A percentile compares a stretch with the other conserved stretches of the same genome.
Conservation (phyloP, 2,888 invertebrate genomes). For the Ennomos quercinarius region DNA sequence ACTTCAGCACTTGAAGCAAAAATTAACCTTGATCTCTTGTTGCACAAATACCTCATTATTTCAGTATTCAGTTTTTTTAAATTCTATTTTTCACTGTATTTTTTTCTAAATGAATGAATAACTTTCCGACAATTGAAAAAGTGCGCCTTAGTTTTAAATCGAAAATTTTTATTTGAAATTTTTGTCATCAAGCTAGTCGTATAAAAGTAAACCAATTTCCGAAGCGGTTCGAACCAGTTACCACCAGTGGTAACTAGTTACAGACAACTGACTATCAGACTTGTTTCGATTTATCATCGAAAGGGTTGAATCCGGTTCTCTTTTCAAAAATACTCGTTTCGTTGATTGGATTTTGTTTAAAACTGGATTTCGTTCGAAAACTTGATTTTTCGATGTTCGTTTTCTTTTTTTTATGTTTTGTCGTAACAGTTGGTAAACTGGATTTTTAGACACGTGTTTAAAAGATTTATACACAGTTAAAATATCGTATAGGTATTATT, state of each 20-base stretch:
- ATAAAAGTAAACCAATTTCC: slow-evolving; percentile 14
- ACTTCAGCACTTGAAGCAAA: no score
- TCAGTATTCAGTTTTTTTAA: no score
- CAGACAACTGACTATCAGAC: slow-evolving; percentile 29
- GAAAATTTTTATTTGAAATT: no score
- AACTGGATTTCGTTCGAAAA: slow-evolving; percentile 28
- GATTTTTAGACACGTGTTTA: slow-evolving; percentile 28
- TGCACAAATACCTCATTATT: no score
- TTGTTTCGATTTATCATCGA: slow-evolving; percentile 23
- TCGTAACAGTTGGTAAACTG: slow-evolving; percentile 3
- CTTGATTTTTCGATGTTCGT: slow-evolving; percentile 6
- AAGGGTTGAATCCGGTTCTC: slow-evolving; percentile 36
- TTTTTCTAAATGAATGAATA: no score
- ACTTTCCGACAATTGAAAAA: no score
- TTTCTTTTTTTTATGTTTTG: slow-evolving; percentile 18
- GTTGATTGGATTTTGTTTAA: slow-evolving; percentile 23
- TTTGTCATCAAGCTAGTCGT: background rate
- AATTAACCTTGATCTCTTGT: no score
- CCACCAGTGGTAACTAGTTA: slow-evolving; percentile 20
- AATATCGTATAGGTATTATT: no score
- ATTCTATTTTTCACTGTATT: no score
- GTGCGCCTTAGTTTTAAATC: no score
- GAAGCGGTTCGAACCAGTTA: slow-evolving; percentile 25
- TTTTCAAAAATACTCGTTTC: slow-evolving; percentile 19
- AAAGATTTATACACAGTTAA: no score